These are phyloP conservation scores for Mormyrus proboscirostris DNA, from an alignment of 2,797 vertebrate genomes.

Conservation along the genomic window DNA sequence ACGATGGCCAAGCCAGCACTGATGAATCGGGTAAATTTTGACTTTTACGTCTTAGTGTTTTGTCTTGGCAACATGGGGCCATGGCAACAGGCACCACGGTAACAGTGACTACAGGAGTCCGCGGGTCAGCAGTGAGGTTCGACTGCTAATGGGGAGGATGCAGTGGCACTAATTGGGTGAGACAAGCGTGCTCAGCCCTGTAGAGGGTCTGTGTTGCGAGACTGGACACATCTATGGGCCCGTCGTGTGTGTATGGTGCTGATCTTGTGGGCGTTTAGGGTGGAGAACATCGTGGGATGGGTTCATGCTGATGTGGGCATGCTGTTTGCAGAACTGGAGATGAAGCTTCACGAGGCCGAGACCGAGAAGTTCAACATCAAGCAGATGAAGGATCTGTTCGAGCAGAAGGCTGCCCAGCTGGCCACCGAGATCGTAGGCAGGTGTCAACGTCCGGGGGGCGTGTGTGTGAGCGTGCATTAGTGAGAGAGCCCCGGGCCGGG, in stretches of 20 bases:
- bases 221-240: not conserved
- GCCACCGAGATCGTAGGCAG: constrained; percentile 94
- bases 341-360: constrained; percentile 83
- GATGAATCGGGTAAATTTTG: constrained; percentile 71
- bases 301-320: not conserved
- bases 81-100: not conserved
- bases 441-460: constrained; percentile 38
- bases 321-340: constrained; percentile 63
- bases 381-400: constrained; percentile 98
- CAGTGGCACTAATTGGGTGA: not conserved
- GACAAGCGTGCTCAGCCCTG: not conserved
- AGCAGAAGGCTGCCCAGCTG: constrained; percentile 95
- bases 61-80: not conserved
- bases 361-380: constrained; percentile 97
- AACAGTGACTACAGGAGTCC: no score
- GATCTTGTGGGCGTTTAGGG: not conserved
- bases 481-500: not conserved
- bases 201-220: not conserved
- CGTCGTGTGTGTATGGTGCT: not conserved
- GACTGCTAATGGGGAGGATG: constrained; percentile 18
- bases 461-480: constrained; percentile 25
- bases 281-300: constrained; percentile 23
- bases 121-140: not conserved
- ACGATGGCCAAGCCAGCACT: constrained; percentile 66
- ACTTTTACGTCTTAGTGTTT: not conserved